These are phyloP conservation scores for Scomberomorus guttatus DNA, from an alignment of 2,797 vertebrate genomes.

Conservation along the genomic window DNA sequence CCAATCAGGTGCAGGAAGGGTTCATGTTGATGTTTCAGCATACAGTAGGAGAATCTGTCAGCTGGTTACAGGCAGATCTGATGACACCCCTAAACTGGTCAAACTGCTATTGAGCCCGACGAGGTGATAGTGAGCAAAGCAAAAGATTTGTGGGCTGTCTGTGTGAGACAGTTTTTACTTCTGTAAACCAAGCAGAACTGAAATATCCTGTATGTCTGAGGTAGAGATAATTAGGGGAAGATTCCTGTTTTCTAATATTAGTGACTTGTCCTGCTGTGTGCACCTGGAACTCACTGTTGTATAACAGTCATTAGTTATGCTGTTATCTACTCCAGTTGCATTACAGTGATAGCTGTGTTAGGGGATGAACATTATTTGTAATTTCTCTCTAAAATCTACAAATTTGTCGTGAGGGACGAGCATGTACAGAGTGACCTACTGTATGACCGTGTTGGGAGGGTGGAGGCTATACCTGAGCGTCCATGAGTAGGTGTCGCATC, in stretches of 20 bases:
- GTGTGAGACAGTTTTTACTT: not conserved
- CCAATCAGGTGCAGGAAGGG: no score
- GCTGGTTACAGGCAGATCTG: not conserved
- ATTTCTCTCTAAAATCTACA: not conserved
- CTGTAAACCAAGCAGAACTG: not conserved
- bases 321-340: not conserved
- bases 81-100: not conserved
- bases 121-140: not conserved
- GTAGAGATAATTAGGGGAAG: not conserved
- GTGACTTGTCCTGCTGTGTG: not conserved
- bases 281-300: not conserved
- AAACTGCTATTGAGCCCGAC: not conserved
- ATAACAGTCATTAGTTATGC: not conserved
- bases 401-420: not conserved
- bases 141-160: not conserved
- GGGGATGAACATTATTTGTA: not conserved
- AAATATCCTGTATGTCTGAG: not conserved
- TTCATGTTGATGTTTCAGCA: no score
- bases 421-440: not conserved
- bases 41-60: no score
- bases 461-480: slow-evolving; percentile 91
- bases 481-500: slow-evolving; percentile 95
- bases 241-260: not conserved
- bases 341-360: not conserved
- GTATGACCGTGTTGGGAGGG: not conserved